phyloP scores from a whole-genome alignment of 2,888 invertebrate genomes.

The Ophion ventricosus region DNA sequence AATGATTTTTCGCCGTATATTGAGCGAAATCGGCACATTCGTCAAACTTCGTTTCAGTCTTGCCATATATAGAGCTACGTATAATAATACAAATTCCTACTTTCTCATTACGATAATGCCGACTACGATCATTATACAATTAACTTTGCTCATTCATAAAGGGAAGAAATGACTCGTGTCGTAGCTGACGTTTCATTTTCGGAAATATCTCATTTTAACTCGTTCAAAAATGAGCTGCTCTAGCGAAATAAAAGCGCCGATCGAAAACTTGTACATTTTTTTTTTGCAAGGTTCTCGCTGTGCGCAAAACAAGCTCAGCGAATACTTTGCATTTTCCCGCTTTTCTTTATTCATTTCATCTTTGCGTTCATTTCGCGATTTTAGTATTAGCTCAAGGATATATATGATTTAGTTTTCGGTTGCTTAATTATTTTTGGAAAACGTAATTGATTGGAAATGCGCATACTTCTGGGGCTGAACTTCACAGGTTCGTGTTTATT shows the following conservation, averaged over 20 bases:
- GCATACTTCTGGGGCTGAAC: background rate
- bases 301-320: background rate
- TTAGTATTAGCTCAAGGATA: background rate
- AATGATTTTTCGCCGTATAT: conserved; percentile 8
- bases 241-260: too few relatives aligned
- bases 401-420: background rate
- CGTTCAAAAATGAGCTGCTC: too few relatives aligned
- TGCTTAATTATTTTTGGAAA: background rate
- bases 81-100: background rate
- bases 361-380: background rate
- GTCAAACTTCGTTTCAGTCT: background rate
- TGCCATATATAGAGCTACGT: conserved; percentile 1
- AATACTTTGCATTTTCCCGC: background rate
- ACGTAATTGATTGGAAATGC: too few relatives aligned
- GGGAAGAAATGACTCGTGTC: too few relatives aligned
- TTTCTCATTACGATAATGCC: too few relatives aligned
- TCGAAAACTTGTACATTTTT: background rate
- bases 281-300: background rate
- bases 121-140: too few relatives aligned
- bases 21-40: background rate
- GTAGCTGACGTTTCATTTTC: too few relatives aligned
- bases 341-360: background rate
- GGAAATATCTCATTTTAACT: too few relatives aligned
- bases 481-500: background rate
- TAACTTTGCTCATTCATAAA: too few relatives aligned